Evolutionary conservation across 2,888 invertebrate genomes (phyloP), one percentile per base, ranked within the genome.

Genomic region (Pheosia tremula): DNA sequence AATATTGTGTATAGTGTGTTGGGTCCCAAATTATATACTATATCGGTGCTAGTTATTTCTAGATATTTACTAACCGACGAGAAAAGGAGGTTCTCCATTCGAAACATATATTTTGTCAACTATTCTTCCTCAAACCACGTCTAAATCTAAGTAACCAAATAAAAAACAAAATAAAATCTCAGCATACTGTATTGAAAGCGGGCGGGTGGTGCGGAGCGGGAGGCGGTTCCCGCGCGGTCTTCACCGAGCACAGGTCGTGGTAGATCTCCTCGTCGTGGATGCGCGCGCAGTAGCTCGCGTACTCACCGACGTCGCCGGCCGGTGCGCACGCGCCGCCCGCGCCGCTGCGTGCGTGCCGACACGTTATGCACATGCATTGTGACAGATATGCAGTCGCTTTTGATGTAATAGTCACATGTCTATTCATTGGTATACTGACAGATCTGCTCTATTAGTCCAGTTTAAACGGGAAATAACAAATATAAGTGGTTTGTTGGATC

Each of bases 241-340:
- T 95, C 84, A 97, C 95, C 79, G 96, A 96, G 95, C 97, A 98
- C 86, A 98, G 95, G 95, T 98, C 98, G 94, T 98, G 98, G 95
- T 98, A 98, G 91, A 98, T 97, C 94, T 98, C 97, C 90, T 98
- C 98, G 88, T 97, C 97, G 94, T 96, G 96, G 85, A 96, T 94
- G 89, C 96, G 95, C 89, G 96, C 95, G 94, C 95, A 95, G 92
- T 94, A 95, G 89, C 95, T 95, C 80, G 95, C 95, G 87, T 96
- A 96, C 84, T 95, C 95, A 79, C 94, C 95, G 77, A 94, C 95
- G 75, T 93, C 94, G 69, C 81, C 84, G 71, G 78, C 79, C 60
- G 78, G 73, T 58, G 75, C 74, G 67, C 74, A 66, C 80, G 82
- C 84, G 80, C 80, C 89, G 79, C 88, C 87, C 84, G 89, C 89